These are phyloP conservation scores for Hippocampus mohnikei DNA, from an alignment of 2,113 vertebrate genomes.

Conservation along the genomic window DNA sequence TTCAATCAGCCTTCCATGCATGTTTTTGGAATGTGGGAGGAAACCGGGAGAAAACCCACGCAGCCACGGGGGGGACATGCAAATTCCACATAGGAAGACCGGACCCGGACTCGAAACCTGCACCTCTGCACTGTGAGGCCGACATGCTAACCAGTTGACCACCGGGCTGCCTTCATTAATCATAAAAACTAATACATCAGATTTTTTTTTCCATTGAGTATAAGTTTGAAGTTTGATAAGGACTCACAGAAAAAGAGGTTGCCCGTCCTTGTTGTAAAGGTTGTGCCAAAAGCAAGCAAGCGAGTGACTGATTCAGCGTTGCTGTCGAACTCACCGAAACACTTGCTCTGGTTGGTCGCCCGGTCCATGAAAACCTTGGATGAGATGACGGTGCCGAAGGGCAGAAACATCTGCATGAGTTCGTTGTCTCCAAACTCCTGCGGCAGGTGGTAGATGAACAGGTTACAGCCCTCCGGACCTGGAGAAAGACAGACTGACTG, in stretches of 20 bases:
- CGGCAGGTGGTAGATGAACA: slow-evolving; percentile 99
- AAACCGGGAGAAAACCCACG: too few species aligned
- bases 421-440: slow-evolving; percentile 99
- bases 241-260: background rate
- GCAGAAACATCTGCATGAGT: slow-evolving; percentile 99
- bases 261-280: background rate
- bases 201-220: too few species aligned
- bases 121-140: too few species aligned
- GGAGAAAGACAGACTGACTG: slow-evolving; percentile 31
- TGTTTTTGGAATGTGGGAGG: too few species aligned
- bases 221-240: too few species aligned
- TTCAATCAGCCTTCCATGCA: too few species aligned
- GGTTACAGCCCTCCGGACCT: slow-evolving; percentile 99
- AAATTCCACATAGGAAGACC: too few species aligned
- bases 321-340: slow-evolving; percentile 83
- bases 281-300: background rate
- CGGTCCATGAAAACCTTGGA: slow-evolving; percentile 99
- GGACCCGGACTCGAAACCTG: too few species aligned
- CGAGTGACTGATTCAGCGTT: background rate
- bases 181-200: too few species aligned
- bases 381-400: slow-evolving; percentile 96
- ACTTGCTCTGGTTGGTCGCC: slow-evolving; percentile 99
- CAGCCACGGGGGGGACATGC: too few species aligned
- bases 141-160: too few species aligned
- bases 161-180: too few species aligned